Evolutionary conservation across 2,888 invertebrate species (phyloP), one percentile per base, ranked within the genome.

Genomic region (Drosophila algonquin): DNA sequence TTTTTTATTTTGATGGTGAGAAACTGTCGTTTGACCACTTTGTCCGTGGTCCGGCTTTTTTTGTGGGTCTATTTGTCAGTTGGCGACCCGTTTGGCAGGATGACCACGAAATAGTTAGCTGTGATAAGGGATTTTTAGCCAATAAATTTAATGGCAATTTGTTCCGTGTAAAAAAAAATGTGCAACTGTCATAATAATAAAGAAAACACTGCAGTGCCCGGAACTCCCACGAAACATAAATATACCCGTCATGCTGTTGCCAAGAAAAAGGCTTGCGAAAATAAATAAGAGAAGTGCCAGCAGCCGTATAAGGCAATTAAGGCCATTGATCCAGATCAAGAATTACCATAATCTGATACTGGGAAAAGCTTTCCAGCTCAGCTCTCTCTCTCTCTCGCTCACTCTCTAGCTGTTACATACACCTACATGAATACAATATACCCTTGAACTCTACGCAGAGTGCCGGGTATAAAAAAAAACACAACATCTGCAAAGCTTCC

Each of bases 371-470:
- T 14, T 35, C 35, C 40, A 40, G 40, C 40, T 40, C 40, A 12
- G 32, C 35, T 40, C 14, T 40, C 14, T 35, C 35, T 6, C 14
- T 40, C 40, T 40, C 40, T 14, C 14, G 6, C n/a, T 6, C 14
- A 14, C 14, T 6, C 6, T 40, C 14, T 14, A 7, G 6, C 7
- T n/a, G 40, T 40, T n/a, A n/a, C 40, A n/a, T 40, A 40, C 40
- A 40, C 14, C 40, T 40, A 40, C 40, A 40, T 40, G 40, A 40
- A 14, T 40, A 40, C 40, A 40, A 32, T 32, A 52, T 52, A 27
- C 52, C 52, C 52, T 40, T 40, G 40, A 40, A 40, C 40, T 40
- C 40, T 40, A 40, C n/a, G n/a, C 40, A 7, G 40, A 40, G 40
- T 14, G 40, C 40, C 40, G 40, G 14, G 40, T 14, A 40, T 14